A percentile compares a stretch with the other conserved stretches of the same genome.
Conservation (phyloP, 2,797 vertebrate species). For the Chelon labrosus region DNA sequence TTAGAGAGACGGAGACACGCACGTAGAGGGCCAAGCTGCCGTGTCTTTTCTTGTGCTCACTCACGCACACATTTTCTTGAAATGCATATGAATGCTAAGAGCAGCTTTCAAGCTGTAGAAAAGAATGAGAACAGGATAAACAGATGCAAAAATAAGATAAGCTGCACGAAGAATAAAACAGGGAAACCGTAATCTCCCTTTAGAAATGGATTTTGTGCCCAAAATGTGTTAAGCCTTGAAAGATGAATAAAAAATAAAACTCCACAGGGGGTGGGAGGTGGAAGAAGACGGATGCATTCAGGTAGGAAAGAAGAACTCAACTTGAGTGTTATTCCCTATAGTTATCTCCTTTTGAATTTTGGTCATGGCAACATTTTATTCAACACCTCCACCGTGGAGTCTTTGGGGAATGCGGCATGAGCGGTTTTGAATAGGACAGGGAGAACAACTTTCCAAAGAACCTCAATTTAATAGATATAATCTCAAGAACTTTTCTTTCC, state of each 20-base stretch:
- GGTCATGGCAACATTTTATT: background rate
- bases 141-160: conserved; percentile 38
- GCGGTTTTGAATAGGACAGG: background rate
- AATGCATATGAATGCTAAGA: conserved; percentile 43
- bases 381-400: conserved; percentile 1
- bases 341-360: background rate
- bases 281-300: background rate
- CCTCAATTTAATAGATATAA: conserved; percentile 7
- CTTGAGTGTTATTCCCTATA: background rate
- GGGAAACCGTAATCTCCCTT: conserved; percentile 31
- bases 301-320: background rate
- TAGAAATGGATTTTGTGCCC: conserved; percentile 15
- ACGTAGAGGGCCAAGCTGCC: conserved; percentile 16
- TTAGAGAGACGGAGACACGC: conserved; percentile 30
- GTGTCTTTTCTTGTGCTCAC: conserved; percentile 15
- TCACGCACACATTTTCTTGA: conserved; percentile 16
- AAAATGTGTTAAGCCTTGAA: conserved; percentile 6
- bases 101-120: background rate
- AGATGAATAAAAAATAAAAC: conserved; percentile 10
- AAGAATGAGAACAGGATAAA: conserved; percentile 10
- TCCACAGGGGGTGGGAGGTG: conserved; percentile 1
- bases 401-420: background rate
- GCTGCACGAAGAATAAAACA: conserved; percentile 19
- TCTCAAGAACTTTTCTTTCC: conserved; percentile 2
- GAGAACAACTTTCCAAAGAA: background rate